A percentile compares a stretch with the other conserved stretches of the same genome.
Evolutionary conservation across 2,797 vertebrate genomes (phyloP).

Genomic region (Petrocephalus schoutedeni): DNA sequence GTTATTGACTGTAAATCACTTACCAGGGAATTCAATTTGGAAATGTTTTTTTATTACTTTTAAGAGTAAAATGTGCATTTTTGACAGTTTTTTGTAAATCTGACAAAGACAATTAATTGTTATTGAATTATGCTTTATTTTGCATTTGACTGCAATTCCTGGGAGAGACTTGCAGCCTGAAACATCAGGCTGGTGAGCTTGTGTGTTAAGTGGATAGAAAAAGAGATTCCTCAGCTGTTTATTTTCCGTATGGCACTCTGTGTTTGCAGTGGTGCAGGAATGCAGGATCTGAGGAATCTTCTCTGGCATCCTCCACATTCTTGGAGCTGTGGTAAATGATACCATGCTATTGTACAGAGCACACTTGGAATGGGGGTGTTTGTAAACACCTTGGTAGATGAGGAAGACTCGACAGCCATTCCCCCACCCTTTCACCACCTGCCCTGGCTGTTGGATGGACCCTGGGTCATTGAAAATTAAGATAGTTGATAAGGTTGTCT

Average conservation of each 20-base stretch:
- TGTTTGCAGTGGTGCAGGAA: constrained; percentile 69
- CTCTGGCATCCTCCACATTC: constrained; percentile 64
- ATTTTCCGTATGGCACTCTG: constrained; percentile 54
- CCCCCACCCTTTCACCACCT: constrained; percentile 21
- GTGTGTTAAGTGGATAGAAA: constrained; percentile 4
- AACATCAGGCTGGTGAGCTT: background rate
- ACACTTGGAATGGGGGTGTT: constrained; percentile 58
- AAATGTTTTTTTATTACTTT: background rate
- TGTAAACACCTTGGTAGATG: constrained; percentile 58
- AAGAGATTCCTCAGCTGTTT: constrained; percentile 56
- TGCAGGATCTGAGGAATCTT: constrained; percentile 54
- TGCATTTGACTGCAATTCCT: background rate
- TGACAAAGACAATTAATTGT: background rate
- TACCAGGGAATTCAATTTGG: background rate
- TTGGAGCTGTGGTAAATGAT: constrained; percentile 53
- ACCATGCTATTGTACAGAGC: constrained; percentile 57
- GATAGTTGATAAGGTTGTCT: constrained; percentile 23
- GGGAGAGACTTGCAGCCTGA: constrained; percentile 1
- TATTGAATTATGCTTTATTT: background rate
- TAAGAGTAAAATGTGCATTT: background rate
- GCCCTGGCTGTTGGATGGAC: constrained; percentile 22
- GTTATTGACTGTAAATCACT: background rate
- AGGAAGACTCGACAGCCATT: constrained; percentile 34
- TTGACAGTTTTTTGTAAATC: background rate
- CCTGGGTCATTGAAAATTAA: constrained; percentile 43